Evolutionary conservation across 64 coral and sea anemone genomes (phyloP), one percentile per base, ranked within the genome.

Genomic region (Porites australiensis): DNA sequence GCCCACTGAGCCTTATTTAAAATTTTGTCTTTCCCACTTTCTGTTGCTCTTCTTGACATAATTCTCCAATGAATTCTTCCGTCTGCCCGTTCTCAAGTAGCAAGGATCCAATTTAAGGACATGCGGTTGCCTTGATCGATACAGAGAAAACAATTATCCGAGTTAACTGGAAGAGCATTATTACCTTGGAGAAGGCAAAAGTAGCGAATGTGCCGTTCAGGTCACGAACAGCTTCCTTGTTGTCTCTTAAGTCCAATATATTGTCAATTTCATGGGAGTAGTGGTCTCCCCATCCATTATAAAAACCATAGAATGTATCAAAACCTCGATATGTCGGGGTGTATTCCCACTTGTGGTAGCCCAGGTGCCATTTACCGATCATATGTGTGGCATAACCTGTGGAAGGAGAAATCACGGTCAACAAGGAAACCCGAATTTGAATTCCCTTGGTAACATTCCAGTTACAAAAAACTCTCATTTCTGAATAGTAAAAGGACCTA

Each of bases 341-440:
- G 68, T 80, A 90, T 16, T 65, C 77, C 88, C 77, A 79, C 43
- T 90, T 82, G 64, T 90, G 67, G 46, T 80, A 90, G 3, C 88
- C 88, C 64, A 90, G 77, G 62, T 90, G 88, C 88, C 88, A 90
- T 55, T 91, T 91, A 19, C 89, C 89, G 18, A 91, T 77, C 66
- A 91, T 83, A 21, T 91, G 89, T 57, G 89, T 91, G 19, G 78
- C 65, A 74, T 91, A 91, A 50, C 89, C 89, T 91, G 60, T 20
- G 27, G 27, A 37, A 37, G 27, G 27, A 37, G 27, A 37, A 37
- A 37, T 37, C 27, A 37, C 27, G 27, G 27, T 37, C 27, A 37
- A 1, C 13, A 74, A 16, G 55, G 8, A n/a, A 78, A 78, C 10
- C 13, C 14, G 16, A 55, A 4, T 14, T 64, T 64, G 4, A 64